phyloP scores from a whole-genome alignment of 1,140 invertebrate species.

The Tenebrio molitor region DNA sequence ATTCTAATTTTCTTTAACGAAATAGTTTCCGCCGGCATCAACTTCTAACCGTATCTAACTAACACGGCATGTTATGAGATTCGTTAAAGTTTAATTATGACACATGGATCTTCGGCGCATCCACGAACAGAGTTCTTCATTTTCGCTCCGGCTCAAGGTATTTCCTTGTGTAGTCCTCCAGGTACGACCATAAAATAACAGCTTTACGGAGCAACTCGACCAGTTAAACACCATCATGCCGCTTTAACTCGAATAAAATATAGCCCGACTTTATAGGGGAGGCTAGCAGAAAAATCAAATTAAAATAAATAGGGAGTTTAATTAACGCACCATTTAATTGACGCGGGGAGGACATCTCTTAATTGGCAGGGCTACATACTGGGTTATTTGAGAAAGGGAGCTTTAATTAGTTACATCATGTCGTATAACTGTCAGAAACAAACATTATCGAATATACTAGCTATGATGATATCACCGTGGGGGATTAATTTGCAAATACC shows the following conservation, averaged over 20 bases:
- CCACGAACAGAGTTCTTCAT: background rate
- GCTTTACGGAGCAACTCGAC: background rate
- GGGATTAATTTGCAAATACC: constrained; percentile 47
- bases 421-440: constrained; percentile 47
- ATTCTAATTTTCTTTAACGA: constrained; percentile 41
- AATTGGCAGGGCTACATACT: constrained; percentile 30
- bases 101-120: background rate
- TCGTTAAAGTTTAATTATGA: constrained; percentile 6
- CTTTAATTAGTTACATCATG: constrained; percentile 47
- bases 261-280: constrained; percentile 4
- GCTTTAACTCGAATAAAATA: background rate
- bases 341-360: constrained; percentile 29
- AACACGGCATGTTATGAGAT: background rate
- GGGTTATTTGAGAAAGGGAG: constrained; percentile 44
- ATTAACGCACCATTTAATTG: constrained; percentile 40
- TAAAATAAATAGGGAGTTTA: constrained; percentile 30
- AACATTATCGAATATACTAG: constrained; percentile 45
- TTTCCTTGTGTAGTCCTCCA: background rate
- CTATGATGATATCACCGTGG: constrained; percentile 41
- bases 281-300: constrained; percentile 24
- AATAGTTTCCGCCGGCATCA: constrained; percentile 14
- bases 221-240: background rate
- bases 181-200: background rate
- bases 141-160: background rate
- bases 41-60: background rate